Percentiles rank a stretch among this genome's conserved stretches.
phyloP scores from a whole-genome alignment of 2,888 invertebrate species.

The Uropetala carovei region DNA sequence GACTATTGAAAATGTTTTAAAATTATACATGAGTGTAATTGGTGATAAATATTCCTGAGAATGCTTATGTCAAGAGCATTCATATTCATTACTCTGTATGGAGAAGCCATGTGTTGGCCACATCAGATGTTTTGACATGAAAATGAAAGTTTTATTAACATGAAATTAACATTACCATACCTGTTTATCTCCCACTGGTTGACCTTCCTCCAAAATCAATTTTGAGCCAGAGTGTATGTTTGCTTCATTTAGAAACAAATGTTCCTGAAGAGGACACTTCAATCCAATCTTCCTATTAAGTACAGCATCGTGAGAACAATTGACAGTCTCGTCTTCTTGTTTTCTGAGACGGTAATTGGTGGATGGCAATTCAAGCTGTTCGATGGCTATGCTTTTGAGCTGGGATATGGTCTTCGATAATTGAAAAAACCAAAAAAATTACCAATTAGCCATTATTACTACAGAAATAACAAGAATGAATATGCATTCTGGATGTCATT shows the following conservation, averaged over 20 bases:
- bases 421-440: not conserved
- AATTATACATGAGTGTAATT: no score
- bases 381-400: slow-evolving; percentile 30
- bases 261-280: slow-evolving; percentile 41
- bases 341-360: slow-evolving; percentile 38
- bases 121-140: no score
- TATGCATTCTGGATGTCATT: no score
- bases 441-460: no score
- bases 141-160: no score
- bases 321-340: slow-evolving; percentile 13
- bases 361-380: slow-evolving; percentile 18
- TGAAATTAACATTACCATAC: not conserved
- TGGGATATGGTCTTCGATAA: slow-evolving; percentile 22
- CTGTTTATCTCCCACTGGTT: slow-evolving; percentile 40
- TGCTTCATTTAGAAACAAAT: slow-evolving; percentile 13
- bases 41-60: no score
- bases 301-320: not conserved
- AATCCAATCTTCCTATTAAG: not conserved
- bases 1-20: no score
- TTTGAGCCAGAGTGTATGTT: slow-evolving; percentile 33
- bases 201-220: slow-evolving; percentile 38
- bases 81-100: no score
- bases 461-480: no score
- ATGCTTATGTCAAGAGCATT: no score
- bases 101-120: no score